A percentile compares a stretch with the other conserved stretches of the same genome.
These are phyloP conservation scores for Uromys caudimaculatus DNA, from an alignment of 2,797 vertebrate species.

Conservation along the genomic window DNA sequence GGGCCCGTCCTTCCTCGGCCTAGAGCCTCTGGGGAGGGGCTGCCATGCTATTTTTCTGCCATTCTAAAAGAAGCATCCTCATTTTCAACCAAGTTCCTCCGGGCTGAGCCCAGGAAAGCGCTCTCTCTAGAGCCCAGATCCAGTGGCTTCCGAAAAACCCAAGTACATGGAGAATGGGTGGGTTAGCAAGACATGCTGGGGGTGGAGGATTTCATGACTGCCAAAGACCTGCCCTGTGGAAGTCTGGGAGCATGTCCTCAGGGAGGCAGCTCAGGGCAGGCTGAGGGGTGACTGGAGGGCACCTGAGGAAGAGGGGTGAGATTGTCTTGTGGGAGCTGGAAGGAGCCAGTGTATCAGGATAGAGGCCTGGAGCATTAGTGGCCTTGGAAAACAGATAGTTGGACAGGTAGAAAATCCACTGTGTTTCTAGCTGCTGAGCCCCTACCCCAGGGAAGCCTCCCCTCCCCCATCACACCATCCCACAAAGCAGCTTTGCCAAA, in stretches of 20 bases:
- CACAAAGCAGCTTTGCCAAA: not conserved
- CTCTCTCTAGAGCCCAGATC: not conserved
- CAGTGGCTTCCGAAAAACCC: not conserved
- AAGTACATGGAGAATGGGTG: not conserved
- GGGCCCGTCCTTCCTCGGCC: not conserved
- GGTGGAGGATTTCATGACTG: not conserved
- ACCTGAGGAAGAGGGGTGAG: not conserved
- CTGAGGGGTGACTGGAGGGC: not conserved
- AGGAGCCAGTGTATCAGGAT: not conserved
- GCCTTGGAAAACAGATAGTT: not conserved
- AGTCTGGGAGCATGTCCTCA: not conserved
- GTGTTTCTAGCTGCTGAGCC: fast-evolving
- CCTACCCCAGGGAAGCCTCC: not conserved
- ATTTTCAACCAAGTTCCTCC: not conserved
- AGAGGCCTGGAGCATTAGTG: not conserved
- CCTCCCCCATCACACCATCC: fast-evolving
- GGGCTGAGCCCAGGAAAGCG: not conserved
- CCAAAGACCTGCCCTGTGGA: not conserved
- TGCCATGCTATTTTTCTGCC: not conserved
- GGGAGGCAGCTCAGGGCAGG: not conserved
- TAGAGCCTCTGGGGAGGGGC: not conserved
- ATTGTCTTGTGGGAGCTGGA: not conserved
- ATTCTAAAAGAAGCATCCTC: not conserved
- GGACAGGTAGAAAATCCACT: not conserved
- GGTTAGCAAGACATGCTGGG: fast-evolving